Base-by-base conservation (phyloP, 2,797 vertebrate species). In the Pygocentrus nattereri region DNA sequence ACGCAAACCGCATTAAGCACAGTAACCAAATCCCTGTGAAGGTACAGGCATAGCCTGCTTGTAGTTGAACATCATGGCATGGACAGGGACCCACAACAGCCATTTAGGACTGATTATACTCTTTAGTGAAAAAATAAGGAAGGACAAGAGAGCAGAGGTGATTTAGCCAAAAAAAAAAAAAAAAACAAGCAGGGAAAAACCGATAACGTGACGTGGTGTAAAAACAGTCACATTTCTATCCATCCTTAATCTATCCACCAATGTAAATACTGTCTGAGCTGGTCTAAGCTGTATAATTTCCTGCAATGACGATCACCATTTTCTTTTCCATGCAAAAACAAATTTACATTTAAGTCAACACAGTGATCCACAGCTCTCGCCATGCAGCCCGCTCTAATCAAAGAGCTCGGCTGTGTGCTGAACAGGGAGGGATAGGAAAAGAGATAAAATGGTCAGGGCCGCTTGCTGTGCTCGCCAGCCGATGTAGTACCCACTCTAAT, bases 401-500 rank as follows among this genome's bases (percentile, higher is more conserved):
- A 78, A 31, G 47, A 64, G 65, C 78, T 52, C 38, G 64, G 62
- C 85, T 79, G 80, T 88, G 89, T 34, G 72, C 49, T 56, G 61
- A 67, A 78, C 84, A 61, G 77, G 50, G 71, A 84, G 89, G 84
- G 88, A 81, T 73, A 89, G 89, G 82, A 75, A 82, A 86, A 87
- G 83, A 94, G 93, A 93, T 93, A 93, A 94, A 92, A 87, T 41
- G 21, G 89, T 86, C 69, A 80, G 87, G 88, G 91, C 93, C 90
- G 90, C 93, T 94, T 90, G 87, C 87, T 54, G 89, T 6, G 82
- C 92, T 93, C 91, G 93, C 93, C 88, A 91, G 93, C 88, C 88
- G 90, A 92, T 93, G 90, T 94, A 94, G 92, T 92, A 92, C 92
- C 94, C 88, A 76, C 93, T 93, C 95, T 98, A 98, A 99, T 96